Evolutionary conservation across 2,113 vertebrate species (phyloP).

Genomic region (Apeltes quadracus): DNA sequence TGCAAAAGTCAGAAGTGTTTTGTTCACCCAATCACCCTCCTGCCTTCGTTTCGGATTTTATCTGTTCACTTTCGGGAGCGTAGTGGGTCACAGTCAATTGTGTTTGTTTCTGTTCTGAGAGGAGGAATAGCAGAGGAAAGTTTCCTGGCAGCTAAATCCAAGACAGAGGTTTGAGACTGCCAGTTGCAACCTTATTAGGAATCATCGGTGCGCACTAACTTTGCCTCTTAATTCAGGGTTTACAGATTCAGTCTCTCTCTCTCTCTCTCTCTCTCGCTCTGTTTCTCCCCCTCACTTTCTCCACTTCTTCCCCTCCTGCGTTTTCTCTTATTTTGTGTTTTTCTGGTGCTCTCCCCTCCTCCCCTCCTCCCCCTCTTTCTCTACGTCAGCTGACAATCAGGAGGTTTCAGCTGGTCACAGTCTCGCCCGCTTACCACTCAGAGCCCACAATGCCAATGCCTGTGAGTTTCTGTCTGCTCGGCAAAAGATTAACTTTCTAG

Average conservation of each 20-base stretch:
- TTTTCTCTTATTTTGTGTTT: conserved; percentile 37
- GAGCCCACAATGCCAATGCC: conserved; percentile 12
- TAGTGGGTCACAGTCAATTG: conserved; percentile 43
- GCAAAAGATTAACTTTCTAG: conserved; percentile 80
- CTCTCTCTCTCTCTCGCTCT: conserved; percentile 27
- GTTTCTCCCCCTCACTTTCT: conserved; percentile 32
- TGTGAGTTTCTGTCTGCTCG: conserved; percentile 44
- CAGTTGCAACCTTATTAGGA: conserved; percentile 85
- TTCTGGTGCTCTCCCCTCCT: conserved; percentile 22
- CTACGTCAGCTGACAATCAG: conserved; percentile 80
- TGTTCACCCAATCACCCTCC: neutral
- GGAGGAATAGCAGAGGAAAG: conserved; percentile 73
- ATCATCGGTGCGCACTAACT: conserved; percentile 71
- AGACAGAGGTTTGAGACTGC: conserved; percentile 69
- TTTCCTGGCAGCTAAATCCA: conserved; percentile 79
- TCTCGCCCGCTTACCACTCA: conserved; percentile 13
- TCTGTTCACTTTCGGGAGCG: conserved; percentile 40
- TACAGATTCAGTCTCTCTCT: conserved; percentile 55
- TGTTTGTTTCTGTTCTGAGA: conserved; percentile 75
- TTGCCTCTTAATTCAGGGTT: conserved; percentile 68
- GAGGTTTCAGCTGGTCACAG: conserved; percentile 64
- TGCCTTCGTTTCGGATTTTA: conserved; percentile 38
- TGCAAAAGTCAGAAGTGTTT: conserved; percentile 17
- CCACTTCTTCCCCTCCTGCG: conserved; percentile 20
- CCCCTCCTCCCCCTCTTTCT: neutral